Conservation (phyloP, 2,113 vertebrate species). For the Athene noctua region DNA sequence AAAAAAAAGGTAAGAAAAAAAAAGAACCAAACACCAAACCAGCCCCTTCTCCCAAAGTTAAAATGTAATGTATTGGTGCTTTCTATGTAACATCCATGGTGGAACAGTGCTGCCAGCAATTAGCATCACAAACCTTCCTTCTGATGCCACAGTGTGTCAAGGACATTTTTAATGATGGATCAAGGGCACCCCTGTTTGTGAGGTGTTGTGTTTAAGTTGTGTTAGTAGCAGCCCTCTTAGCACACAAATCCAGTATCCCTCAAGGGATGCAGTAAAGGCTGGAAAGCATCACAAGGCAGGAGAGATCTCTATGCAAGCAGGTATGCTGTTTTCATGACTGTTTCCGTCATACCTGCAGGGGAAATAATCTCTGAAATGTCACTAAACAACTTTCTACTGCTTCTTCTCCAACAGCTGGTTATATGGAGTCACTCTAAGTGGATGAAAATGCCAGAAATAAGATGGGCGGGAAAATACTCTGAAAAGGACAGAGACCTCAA, state of each 20-base stretch:
- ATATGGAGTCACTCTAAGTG: not conserved
- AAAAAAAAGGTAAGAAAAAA: too few species aligned
- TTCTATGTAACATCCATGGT: not conserved
- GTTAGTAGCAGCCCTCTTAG: not conserved
- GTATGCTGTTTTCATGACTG: not conserved
- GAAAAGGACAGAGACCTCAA: not conserved
- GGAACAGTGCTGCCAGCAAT: not conserved
- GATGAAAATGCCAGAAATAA: not conserved
- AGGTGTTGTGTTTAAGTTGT: not conserved
- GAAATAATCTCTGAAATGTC: not conserved
- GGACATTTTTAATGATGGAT: conserved; percentile 44
- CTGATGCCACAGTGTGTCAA: not conserved
- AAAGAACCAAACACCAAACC: not conserved
- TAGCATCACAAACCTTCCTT: not conserved
- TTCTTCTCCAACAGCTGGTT: not conserved
- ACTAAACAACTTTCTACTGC: not conserved
- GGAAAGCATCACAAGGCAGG: not conserved
- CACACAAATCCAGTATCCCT: not conserved
- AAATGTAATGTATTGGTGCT: not conserved
- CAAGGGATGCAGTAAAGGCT: not conserved
- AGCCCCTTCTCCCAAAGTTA: not conserved
- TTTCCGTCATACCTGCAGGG: not conserved
- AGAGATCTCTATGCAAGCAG: not conserved
- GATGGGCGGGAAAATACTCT: not conserved
- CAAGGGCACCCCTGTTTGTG: not conserved